These are phyloP conservation scores for Huso huso DNA, from an alignment of 2,797 vertebrate genomes.

Conservation along the genomic window DNA sequence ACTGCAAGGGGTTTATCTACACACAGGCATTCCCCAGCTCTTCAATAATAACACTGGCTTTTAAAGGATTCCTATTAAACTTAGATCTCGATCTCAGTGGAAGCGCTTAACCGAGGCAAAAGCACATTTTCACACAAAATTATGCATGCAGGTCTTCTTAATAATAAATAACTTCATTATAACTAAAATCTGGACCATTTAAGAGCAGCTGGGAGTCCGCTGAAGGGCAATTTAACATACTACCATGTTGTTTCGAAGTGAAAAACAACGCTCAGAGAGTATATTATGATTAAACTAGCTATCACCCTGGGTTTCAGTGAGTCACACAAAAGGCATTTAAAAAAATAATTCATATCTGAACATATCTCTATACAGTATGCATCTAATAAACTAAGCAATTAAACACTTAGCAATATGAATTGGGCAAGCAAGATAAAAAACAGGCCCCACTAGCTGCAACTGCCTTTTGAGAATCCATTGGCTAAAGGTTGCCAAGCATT, in stretches of 20 bases:
- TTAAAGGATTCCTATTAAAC: conserved; percentile 41
- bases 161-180: too few relatives aligned
- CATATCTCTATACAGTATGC: too few relatives aligned
- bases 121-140: conserved; percentile 42
- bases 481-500: conserved; percentile 52
- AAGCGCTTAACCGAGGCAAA: conserved; percentile 11
- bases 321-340: conserved; percentile 29
- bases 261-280: conserved; percentile 59
- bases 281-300: conserved; percentile 46
- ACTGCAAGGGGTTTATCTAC: conserved; percentile 45
- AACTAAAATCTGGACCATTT: not conserved
- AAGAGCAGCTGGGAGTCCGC: conserved; percentile 44
- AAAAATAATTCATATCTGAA: too few relatives aligned
- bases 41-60: conserved; percentile 50
- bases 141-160: too few relatives aligned
- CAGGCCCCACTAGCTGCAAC: conserved; percentile 40
- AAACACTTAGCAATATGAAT: conserved; percentile 39
- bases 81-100: conserved; percentile 2
- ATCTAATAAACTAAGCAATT: conserved; percentile 41
- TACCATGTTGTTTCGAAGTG: conserved; percentile 25
- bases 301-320: conserved; percentile 52
- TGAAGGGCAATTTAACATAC: conserved; percentile 46
- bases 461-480: conserved; percentile 44
- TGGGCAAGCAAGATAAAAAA: conserved; percentile 33
- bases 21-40: conserved; percentile 27